Conservation (phyloP, 2,888 invertebrate genomes). For the Acronicta alni region DNA sequence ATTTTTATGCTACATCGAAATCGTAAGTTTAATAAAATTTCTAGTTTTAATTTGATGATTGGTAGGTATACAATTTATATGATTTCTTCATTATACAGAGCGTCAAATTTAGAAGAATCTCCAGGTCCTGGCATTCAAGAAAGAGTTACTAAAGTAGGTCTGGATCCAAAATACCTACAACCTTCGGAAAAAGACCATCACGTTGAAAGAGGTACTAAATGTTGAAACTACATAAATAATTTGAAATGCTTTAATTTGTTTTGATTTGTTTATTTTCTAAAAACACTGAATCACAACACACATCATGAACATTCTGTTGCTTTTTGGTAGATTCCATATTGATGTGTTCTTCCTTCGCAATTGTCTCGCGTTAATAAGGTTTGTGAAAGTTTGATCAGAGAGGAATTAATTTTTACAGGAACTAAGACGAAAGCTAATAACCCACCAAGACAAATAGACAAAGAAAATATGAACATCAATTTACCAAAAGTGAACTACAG, state of each 20-base stretch:
- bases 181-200: constrained; percentile 71
- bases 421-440: constrained; percentile 52
- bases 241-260: no score
- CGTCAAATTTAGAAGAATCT: constrained; percentile 78
- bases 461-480: constrained; percentile 78
- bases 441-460: constrained; percentile 60
- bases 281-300: no score
- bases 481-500: constrained; percentile 83
- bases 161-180: constrained; percentile 83
- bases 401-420: constrained; percentile 53
- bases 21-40: constrained; percentile 65
- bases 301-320: no score
- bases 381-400: no score
- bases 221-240: neutral
- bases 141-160: constrained; percentile 65
- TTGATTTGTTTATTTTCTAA: no score
- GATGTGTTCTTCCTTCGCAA: no score
- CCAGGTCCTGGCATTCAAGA: constrained; percentile 66
- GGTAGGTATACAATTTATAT: no score
- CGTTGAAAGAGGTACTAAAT: constrained; percentile 66
- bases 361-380: no score
- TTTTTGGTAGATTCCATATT: no score
- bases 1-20: constrained; percentile 83
- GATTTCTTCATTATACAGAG: constrained; percentile 31
- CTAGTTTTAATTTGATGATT: no score